These are phyloP conservation scores for Tetranychus piercei DNA, from an alignment of 2,888 invertebrate genomes.

Conservation along the genomic window DNA sequence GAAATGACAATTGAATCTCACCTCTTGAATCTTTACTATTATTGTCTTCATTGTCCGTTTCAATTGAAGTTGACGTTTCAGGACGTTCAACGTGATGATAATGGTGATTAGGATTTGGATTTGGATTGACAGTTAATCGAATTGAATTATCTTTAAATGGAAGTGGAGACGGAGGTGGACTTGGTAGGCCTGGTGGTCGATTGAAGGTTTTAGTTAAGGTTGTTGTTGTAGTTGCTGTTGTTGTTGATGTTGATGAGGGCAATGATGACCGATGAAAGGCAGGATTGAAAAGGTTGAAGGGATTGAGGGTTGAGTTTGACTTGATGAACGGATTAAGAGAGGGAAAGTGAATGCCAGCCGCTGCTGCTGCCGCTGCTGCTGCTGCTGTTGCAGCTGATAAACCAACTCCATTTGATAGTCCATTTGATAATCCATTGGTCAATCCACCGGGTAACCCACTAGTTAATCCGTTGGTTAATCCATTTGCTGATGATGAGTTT, in stretches of 20 bases:
- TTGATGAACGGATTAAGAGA: not conserved
- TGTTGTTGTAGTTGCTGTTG: not conserved
- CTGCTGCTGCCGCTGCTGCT: slow-evolving; percentile 40
- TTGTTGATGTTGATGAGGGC: not conserved
- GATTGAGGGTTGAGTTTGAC: not conserved
- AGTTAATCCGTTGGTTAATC: not conserved
- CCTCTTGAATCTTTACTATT: slow-evolving; percentile 9
- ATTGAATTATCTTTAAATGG: not conserved
- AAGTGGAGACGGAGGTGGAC: not conserved
- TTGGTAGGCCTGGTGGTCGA: not conserved
- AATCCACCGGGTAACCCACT: not conserved
- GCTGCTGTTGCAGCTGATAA: slow-evolving; percentile 30
- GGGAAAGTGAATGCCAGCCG: not conserved
- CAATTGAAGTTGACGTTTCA: not conserved
- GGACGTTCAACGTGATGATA: not conserved
- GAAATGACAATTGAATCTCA: not conserved
- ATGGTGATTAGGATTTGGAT: not conserved
- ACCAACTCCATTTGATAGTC: not conserved
- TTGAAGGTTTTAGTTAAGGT: not conserved
- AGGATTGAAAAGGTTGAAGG: slow-evolving; percentile 6
- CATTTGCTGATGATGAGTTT: not conserved
- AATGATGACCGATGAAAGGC: slow-evolving; percentile 10
- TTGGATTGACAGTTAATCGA: not conserved
- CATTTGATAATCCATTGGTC: not conserved
- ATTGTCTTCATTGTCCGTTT: slow-evolving; percentile 5